These are phyloP conservation scores for Zalophus californianus DNA, from an alignment of 2,797 vertebrate genomes.

Conservation along the genomic window DNA sequence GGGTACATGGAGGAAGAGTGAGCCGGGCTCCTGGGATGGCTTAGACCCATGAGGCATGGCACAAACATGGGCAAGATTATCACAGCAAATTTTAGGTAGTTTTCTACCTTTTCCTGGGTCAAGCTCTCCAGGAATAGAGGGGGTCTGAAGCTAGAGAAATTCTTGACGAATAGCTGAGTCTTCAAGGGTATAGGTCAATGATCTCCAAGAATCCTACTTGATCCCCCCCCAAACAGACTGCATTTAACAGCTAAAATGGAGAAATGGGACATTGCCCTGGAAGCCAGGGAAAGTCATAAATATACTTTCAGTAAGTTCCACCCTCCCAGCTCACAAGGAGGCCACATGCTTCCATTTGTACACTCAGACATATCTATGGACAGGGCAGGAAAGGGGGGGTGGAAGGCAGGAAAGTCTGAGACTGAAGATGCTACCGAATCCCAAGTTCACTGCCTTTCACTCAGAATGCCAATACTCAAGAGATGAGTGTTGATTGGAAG, in stretches of 20 bases:
- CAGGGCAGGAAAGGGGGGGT: too few species aligned
- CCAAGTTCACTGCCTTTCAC: neutral
- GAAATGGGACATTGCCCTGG: neutral
- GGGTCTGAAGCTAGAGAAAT: neutral
- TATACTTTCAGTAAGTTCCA: too few species aligned
- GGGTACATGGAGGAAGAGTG: neutral
- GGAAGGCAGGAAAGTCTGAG: neutral
- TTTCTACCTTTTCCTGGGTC: neutral
- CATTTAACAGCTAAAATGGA: neutral
- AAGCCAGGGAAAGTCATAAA: neutral
- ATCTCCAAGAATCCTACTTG: neutral
- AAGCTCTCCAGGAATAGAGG: neutral
- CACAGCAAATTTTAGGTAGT: neutral
- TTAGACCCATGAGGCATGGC: too few species aligned
- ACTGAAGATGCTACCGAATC: neutral
- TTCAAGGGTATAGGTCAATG: neutral
- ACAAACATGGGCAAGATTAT: neutral
- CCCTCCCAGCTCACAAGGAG: neutral
- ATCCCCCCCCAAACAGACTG: neutral
- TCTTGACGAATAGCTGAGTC: neutral
- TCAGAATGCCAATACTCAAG: neutral
- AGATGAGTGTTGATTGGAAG: neutral
- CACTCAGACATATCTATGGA: neutral
- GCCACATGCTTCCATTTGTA: neutral
- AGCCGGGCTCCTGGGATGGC: rapidly evolving